Evolutionary conservation across 92 coral and sea anemone genomes (phyloP), one percentile per base, ranked within the genome.

Genomic region (Epizoanthus ramosus): DNA sequence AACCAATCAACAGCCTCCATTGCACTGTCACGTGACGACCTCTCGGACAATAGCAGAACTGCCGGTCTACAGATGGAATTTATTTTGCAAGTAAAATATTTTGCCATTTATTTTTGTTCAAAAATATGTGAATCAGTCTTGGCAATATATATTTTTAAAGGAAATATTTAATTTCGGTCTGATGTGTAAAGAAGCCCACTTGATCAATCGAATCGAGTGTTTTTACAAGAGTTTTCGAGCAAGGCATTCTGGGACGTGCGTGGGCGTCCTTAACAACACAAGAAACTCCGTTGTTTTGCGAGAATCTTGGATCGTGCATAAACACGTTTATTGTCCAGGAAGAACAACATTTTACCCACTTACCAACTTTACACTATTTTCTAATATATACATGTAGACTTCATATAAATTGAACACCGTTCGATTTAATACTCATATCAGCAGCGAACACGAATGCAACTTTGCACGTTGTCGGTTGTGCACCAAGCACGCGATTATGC

Each of bases 251-350:
- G 74, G 74, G 57, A 18, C 18, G 25, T 17, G 81, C 70, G 81
- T 12, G 57, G 81, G 81, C 81, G 81, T 76, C 81, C 81, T 8
- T 76, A 61, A 76, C 81, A 39, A 77, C 82, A 35, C 58, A 50
- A 15, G 21, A 39, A 5, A 37, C 19, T 21, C 45, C 23, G 28
- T 74, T 28, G 70, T 35, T 35, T 35, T 35, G 39, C 39, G 39
- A 35, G 4, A 9, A 37, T 70, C 13, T 23, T 13, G 2, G 28
- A 18, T n/a, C 67, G 67, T 25, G 25, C 25, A 61, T 12, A 1
- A 17, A 61, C 13, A 61, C 67, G 25, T 61, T 8, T 21, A 28
- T 66, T 33, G 16, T 66, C 18, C 71, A 16, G 7, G 37, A 66
- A 28, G 37, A 28, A 41, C 71, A 66, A 66, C 28, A 31, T 18